A percentile compares a stretch with the other conserved stretches of the same genome.
Conservation (phyloP, 2,113 vertebrate species). For the Barnardius zonarius region DNA sequence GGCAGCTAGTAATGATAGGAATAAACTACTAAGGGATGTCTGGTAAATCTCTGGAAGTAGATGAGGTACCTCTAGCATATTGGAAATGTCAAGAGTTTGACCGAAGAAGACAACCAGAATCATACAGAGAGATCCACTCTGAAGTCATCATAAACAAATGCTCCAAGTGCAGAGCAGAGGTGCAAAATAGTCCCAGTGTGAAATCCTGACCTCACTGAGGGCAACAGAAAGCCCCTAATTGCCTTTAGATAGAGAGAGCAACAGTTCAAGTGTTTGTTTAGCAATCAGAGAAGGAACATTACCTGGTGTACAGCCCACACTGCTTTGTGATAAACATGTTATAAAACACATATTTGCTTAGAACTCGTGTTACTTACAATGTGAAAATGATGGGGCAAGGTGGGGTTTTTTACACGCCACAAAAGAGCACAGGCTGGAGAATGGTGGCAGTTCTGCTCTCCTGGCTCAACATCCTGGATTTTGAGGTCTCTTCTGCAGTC, state of each 20-base stretch:
- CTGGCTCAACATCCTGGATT: neutral
- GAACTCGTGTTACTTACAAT: neutral
- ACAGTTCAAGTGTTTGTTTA: slow-evolving; percentile 20
- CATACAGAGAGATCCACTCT: neutral
- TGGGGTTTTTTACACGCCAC: neutral
- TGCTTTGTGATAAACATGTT: slow-evolving; percentile 15
- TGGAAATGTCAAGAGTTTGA: neutral
- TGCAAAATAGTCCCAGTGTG: neutral
- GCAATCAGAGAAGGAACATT: slow-evolving; percentile 13
- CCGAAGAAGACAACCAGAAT: neutral
- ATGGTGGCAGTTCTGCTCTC: neutral
- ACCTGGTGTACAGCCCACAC: neutral
- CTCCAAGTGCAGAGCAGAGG: neutral
- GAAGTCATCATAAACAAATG: neutral
- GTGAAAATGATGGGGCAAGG: neutral
- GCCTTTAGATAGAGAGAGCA: neutral
- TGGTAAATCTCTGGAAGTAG: neutral
- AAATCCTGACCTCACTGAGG: neutral
- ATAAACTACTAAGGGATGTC: neutral
- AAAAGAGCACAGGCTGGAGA: neutral
- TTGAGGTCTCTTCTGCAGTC: neutral
- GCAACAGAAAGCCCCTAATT: neutral
- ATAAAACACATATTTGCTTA: slow-evolving; percentile 34
- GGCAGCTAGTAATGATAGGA: neutral
- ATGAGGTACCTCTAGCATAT: neutral